These are phyloP conservation scores for Habropoda laboriosa DNA, from an alignment of 1,140 invertebrate genomes.

Conservation along the genomic window DNA sequence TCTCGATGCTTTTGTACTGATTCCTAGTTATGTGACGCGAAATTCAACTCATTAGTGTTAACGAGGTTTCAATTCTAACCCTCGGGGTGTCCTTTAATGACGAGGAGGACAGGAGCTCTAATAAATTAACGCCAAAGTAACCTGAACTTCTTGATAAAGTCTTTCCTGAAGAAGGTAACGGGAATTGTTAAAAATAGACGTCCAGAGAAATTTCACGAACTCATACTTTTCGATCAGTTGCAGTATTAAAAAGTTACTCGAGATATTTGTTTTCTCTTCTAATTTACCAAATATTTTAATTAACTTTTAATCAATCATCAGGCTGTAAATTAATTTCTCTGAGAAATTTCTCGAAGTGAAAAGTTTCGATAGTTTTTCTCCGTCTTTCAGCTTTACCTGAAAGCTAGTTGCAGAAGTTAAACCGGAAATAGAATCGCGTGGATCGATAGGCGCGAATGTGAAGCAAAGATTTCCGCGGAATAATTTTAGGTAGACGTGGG, in stretches of 20 bases:
- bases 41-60: slow-evolving; percentile 24
- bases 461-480: background rate
- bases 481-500: slow-evolving; percentile 6
- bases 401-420: no score
- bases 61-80: slow-evolving; percentile 3
- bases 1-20: background rate
- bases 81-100: background rate
- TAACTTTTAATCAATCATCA: no score
- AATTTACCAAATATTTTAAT: no score
- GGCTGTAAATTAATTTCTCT: background rate
- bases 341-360: no score
- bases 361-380: no score
- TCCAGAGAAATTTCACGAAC: no score
- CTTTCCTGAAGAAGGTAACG: background rate
- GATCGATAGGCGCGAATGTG: background rate
- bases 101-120: background rate
- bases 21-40: background rate
- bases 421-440: no score
- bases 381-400: no score
- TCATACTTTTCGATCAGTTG: no score
- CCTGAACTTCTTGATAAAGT: background rate
- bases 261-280: no score
- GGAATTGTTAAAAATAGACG: no score
- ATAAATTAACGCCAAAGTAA: background rate
- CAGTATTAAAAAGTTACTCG: no score